Percentiles rank a stretch among this genome's conserved stretches.
These are phyloP conservation scores for Rhinophrynus dorsalis DNA, from an alignment of 2,797 vertebrate genomes.

Conservation along the genomic window DNA sequence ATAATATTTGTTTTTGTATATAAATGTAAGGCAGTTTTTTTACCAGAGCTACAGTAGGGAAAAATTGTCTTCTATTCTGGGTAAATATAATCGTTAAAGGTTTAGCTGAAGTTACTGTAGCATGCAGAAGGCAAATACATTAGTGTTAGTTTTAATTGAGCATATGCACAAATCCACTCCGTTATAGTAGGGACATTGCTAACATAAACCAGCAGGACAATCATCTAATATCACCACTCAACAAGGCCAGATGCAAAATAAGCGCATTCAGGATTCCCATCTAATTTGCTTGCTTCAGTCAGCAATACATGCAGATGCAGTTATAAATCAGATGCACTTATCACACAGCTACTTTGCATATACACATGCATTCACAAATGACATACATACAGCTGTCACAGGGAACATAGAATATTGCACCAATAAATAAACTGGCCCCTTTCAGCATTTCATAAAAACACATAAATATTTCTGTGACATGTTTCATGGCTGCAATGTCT, in stretches of 20 bases:
- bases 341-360: conserved; percentile 33
- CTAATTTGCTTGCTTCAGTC: conserved; percentile 10
- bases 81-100: no score
- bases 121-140: no score
- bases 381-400: conserved; percentile 27
- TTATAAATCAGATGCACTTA: conserved; percentile 42
- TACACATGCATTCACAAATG: conserved; percentile 16
- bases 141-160: background rate
- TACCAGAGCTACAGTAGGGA: no score
- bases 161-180: background rate
- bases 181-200: conserved; percentile 16
- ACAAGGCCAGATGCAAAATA: background rate
- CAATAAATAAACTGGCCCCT: conserved; percentile 17
- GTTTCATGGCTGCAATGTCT: background rate
- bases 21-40: no score
- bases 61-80: no score
- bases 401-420: conserved; percentile 29
- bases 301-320: background rate
- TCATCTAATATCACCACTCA: conserved; percentile 19
- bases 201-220: background rate
- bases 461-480: conserved; percentile 22
- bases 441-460: conserved; percentile 1
- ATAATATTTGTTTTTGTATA: no score
- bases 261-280: background rate
- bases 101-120: no score